Percentiles rank a stretch among this genome's conserved stretches.
These are phyloP conservation scores for Metaphire vulgaris DNA, from an alignment of 1,140 invertebrate species.

Conservation along the genomic window DNA sequence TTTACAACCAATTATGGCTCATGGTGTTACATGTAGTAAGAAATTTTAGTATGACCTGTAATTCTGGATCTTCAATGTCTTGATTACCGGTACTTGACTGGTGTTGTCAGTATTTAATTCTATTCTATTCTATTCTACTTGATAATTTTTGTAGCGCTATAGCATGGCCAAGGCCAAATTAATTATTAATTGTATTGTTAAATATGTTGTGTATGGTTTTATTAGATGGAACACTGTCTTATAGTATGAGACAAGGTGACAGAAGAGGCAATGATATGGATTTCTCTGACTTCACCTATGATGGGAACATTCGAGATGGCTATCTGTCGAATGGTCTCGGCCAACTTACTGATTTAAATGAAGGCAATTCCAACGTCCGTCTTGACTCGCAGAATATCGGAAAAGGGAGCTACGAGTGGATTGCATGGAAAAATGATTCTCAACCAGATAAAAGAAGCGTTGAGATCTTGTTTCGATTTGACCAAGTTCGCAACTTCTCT, in stretches of 20 bases:
- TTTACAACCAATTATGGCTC: too few relatives aligned
- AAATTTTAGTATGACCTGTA: too few relatives aligned
- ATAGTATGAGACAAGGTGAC: constrained; percentile 76
- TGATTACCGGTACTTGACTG: too few relatives aligned
- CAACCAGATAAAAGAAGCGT: constrained; percentile 35
- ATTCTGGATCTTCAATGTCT: too few relatives aligned
- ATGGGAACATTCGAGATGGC: constrained; percentile 59
- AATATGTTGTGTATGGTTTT: too few relatives aligned
- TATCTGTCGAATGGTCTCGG: constrained; percentile 69
- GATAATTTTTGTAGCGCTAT: too few relatives aligned
- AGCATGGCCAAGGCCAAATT: too few relatives aligned
- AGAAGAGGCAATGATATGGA: constrained; percentile 66
- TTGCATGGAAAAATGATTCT: constrained; percentile 79
- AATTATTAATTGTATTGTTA: too few relatives aligned
- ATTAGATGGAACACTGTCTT: constrained; percentile 70
- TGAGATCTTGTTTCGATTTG: constrained; percentile 70
- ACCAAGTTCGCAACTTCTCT: constrained; percentile 78
- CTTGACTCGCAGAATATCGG: constrained; percentile 62
- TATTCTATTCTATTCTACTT: too few relatives aligned
- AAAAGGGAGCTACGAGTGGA: constrained; percentile 67
- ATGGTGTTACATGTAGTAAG: too few relatives aligned
- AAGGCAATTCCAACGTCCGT: constrained; percentile 64
- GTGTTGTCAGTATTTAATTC: too few relatives aligned
- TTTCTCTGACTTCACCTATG: constrained; percentile 84
- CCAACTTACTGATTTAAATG: constrained; percentile 73